Percentiles rank a stretch among this genome's conserved stretches.
Evolutionary conservation across 37 sponge, comb jelly and placozoan genomes (phyloP).

Genomic region (Diacarnus erythraeanus): DNA sequence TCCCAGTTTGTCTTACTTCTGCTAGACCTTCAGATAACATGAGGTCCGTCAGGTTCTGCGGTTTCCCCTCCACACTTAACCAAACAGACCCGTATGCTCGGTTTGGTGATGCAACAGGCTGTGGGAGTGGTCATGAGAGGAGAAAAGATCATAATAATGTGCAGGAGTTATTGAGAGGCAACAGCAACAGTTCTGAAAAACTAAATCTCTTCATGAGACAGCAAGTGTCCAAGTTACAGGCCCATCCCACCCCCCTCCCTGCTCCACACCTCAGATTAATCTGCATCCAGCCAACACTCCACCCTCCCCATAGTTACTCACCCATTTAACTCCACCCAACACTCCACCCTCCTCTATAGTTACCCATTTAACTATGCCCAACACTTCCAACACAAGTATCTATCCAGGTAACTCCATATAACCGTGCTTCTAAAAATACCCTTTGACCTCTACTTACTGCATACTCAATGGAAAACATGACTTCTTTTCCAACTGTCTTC

Average conservation of each 20-base stretch:
- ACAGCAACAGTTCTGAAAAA: no score
- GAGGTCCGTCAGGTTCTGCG: conserved; percentile 45
- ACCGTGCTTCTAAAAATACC: neutral
- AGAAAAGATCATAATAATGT: neutral
- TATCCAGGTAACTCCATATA: neutral
- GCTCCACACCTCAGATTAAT: conserved; percentile 22
- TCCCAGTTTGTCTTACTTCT: conserved; percentile 57
- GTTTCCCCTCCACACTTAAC: conserved; percentile 16
- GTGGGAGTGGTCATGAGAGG: neutral
- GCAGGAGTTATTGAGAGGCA: no score
- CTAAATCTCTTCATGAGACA: no score
- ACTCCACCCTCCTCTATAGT: neutral
- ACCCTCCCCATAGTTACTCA: neutral
- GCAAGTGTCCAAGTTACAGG: no score
- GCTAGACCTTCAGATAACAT: conserved; percentile 68
- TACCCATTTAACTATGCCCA: no score
- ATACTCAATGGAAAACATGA: conserved; percentile 83
- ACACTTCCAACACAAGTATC: neutral
- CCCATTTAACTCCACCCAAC: neutral
- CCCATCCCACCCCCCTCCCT: conserved; percentile 47
- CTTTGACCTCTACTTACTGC: conserved; percentile 50
- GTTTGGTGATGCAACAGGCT: neutral
- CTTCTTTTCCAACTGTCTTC: conserved; percentile 85
- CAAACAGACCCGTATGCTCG: conserved; percentile 20
- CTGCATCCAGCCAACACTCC: neutral